A percentile compares a stretch with the other conserved stretches of the same genome.
Conservation (phyloP, 1,140 invertebrate species). For the Eurosta solidaginis region DNA sequence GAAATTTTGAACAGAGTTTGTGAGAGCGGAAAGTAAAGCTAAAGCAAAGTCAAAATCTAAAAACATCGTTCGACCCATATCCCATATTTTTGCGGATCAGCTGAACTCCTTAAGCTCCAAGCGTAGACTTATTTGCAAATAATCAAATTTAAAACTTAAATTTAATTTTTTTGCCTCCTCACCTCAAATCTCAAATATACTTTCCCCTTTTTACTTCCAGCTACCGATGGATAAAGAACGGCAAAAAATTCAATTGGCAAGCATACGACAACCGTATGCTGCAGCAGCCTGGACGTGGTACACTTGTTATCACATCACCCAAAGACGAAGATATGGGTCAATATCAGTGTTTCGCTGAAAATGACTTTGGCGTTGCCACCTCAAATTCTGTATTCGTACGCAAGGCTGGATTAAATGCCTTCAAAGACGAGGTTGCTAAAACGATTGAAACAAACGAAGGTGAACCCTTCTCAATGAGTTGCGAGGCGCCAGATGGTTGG, state of each 20-base stretch:
- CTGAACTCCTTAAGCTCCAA: too few species aligned
- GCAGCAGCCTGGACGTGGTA: slow-evolving; percentile 88
- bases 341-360: slow-evolving; percentile 96
- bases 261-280: slow-evolving; percentile 92
- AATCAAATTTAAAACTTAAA: too few species aligned
- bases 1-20: too few species aligned
- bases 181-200: too few species aligned
- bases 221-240: slow-evolving; percentile 99
- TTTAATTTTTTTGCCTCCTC: too few species aligned
- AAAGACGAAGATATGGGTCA: slow-evolving; percentile 91
- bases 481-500: slow-evolving; percentile 90
- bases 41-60: too few species aligned
- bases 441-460: slow-evolving; percentile 79
- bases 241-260: slow-evolving; percentile 86
- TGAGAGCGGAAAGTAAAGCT: too few species aligned
- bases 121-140: too few species aligned
- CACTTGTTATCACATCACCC: slow-evolving; percentile 85
- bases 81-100: too few species aligned
- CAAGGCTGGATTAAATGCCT: slow-evolving; percentile 91
- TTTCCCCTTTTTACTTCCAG: too few species aligned
- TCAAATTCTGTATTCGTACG: slow-evolving; percentile 93
- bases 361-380: slow-evolving; percentile 91
- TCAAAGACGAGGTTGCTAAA: slow-evolving; percentile 75
- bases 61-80: too few species aligned
- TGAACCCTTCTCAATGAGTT: slow-evolving; percentile 82